Evolutionary conservation across 2,888 invertebrate species (phyloP).

Genomic region (Noctuana brunneofusca): DNA sequence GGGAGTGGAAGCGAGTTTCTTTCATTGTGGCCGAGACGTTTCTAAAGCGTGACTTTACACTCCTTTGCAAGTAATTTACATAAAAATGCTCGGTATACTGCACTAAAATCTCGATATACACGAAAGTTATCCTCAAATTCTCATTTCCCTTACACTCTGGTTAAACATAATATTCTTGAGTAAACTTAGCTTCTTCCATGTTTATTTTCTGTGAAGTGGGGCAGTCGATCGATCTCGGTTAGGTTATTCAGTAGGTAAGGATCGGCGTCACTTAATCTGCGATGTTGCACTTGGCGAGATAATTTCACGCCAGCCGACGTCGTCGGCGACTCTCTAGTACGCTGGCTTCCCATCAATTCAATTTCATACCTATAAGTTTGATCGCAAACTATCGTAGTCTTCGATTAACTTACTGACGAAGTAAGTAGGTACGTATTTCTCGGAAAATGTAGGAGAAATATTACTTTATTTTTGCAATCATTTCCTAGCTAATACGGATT

Average conservation of each 20-base stretch:
- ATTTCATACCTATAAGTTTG: slow-evolving; percentile 64
- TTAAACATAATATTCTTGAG: slow-evolving; percentile 31
- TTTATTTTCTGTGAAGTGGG: slow-evolving; percentile 58
- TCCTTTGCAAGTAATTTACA: slow-evolving; percentile 34
- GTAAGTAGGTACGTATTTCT: slow-evolving; percentile 15
- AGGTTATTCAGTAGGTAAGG: slow-evolving; percentile 54
- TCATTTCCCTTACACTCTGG: slow-evolving; percentile 27
- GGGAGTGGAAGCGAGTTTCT: slow-evolving; percentile 29
- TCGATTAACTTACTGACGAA: slow-evolving; percentile 34
- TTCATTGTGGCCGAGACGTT: slow-evolving; percentile 34
- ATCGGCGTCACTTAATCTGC: slow-evolving; percentile 64
- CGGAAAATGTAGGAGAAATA: slow-evolving; percentile 14
- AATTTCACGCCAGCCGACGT: slow-evolving; percentile 63
- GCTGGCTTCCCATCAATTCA: slow-evolving; percentile 60
- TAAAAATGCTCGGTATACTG: slow-evolving; percentile 31
- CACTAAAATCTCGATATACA: slow-evolving; percentile 34
- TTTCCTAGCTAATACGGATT: slow-evolving; percentile 6
- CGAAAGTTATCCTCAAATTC: slow-evolving; percentile 32
- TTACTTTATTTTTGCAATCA: background rate
- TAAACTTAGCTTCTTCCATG: slow-evolving; percentile 35
- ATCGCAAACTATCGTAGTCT: slow-evolving; percentile 38
- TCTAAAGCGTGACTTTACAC: slow-evolving; percentile 33
- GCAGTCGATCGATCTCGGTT: slow-evolving; percentile 53
- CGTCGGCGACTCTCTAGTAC: slow-evolving; percentile 41
- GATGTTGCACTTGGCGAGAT: slow-evolving; percentile 65